Percentiles rank a stretch among this genome's conserved stretches.
Evolutionary conservation across 2,797 vertebrate species (phyloP).

Genomic region (Saxicola maurus): DNA sequence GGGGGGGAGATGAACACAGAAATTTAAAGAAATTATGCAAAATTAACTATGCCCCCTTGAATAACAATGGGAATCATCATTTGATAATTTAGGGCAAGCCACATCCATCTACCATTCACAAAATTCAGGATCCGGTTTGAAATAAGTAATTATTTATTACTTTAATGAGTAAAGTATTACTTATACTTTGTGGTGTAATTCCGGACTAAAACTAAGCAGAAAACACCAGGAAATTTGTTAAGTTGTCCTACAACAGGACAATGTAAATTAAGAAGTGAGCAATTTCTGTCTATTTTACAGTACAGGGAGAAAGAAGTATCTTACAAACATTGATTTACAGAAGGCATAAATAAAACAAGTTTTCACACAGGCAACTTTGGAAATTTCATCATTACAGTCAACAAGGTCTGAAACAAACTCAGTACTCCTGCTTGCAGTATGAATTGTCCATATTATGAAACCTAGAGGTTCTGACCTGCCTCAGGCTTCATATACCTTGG

Average conservation of each 20-base stretch:
- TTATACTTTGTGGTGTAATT: background rate
- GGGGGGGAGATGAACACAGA: accelerated
- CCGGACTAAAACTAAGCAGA: background rate
- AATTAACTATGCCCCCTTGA: background rate
- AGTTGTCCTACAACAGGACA: background rate
- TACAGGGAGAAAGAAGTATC: background rate
- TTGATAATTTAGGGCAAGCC: background rate
- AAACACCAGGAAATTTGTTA: background rate
- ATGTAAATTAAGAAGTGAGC: background rate
- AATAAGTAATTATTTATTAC: background rate
- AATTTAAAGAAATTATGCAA: background rate
- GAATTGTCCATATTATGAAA: background rate
- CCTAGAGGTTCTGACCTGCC: background rate
- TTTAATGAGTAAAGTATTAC: no score
- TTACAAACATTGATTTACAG: background rate
- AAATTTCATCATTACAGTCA: background rate
- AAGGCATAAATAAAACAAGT: background rate
- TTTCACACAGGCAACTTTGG: background rate
- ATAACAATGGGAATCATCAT: background rate
- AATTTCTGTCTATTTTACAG: background rate
- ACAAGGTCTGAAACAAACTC: background rate
- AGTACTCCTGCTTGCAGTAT: background rate
- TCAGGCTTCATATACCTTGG: background rate
- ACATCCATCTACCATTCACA: background rate
- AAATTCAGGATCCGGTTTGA: background rate